phyloP scores from a whole-genome alignment of 2,888 invertebrate species.

The Portevinia maculata region DNA sequence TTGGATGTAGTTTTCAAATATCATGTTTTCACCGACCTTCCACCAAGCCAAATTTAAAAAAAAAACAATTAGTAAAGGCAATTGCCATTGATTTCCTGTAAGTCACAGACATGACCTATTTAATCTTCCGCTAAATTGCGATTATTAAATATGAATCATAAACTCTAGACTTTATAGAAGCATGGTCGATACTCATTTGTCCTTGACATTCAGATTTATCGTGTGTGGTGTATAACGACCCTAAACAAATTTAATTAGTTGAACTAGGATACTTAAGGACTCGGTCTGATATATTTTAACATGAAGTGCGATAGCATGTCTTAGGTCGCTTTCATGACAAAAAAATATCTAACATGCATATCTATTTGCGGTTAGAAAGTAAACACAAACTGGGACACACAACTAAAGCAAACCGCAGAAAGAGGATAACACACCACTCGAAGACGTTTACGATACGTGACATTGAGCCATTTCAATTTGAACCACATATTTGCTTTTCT shows the following conservation, averaged over 20 bases:
- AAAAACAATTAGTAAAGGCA: background rate
- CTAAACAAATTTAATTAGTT: constrained; percentile 37
- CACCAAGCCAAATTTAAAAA: no score
- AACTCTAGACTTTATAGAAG: background rate
- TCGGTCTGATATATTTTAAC: constrained; percentile 11
- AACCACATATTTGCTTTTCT: background rate
- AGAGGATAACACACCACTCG: constrained; percentile 10
- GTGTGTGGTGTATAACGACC: background rate
- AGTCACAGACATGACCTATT: background rate
- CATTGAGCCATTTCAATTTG: constrained; percentile 19
- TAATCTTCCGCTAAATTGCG: background rate
- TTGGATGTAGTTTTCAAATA: no score
- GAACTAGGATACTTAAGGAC: constrained; percentile 31
- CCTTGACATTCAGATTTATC: constrained; percentile 17
- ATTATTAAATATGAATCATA: constrained; percentile 4
- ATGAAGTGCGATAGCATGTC: constrained; percentile 17
- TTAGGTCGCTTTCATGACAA: background rate
- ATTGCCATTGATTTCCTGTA: background rate
- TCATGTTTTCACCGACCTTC: no score
- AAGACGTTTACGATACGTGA: constrained; percentile 29
- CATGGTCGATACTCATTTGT: constrained; percentile 10
- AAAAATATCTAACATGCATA: constrained; percentile 17
- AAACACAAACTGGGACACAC: constrained; percentile 35
- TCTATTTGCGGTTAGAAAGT: constrained; percentile 13
- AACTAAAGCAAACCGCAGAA: constrained; percentile 20